Conservation (phyloP, 2,888 invertebrate genomes). For the Apomyelois bistriatella region DNA sequence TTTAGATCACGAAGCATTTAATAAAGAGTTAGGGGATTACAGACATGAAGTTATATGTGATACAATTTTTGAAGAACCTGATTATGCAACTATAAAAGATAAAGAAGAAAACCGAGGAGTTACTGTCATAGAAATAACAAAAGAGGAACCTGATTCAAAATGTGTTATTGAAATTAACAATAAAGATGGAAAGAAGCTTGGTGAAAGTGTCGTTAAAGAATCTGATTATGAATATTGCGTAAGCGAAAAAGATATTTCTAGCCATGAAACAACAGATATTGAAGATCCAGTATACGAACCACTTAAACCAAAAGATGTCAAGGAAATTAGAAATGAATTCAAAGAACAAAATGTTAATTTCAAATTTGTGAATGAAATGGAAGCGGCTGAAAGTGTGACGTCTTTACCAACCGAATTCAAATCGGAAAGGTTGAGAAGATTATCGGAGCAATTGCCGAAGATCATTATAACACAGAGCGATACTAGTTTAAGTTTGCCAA, state of each 20-base stretch:
- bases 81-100: conserved; percentile 45
- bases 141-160: conserved; percentile 11
- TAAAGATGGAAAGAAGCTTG: not conserved
- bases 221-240: not conserved
- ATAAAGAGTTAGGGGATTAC: conserved; percentile 26
- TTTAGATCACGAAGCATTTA: conserved; percentile 3
- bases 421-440: conserved; percentile 55
- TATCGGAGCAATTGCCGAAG: conserved; percentile 63
- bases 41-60: conserved; percentile 11
- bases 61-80: conserved; percentile 30
- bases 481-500: conserved; percentile 43
- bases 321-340: conserved; percentile 11
- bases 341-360: conserved; percentile 33
- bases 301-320: conserved; percentile 14
- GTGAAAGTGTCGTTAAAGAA: not conserved
- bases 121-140: conserved; percentile 15
- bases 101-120: conserved; percentile 15
- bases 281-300: conserved; percentile 39
- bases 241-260: not conserved
- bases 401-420: conserved; percentile 40
- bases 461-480: conserved; percentile 67
- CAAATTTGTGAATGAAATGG: conserved; percentile 53
- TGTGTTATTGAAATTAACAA: not conserved
- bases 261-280: not conserved
- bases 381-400: conserved; percentile 42